Conservation (phyloP, 1,140 invertebrate species). For the Dolichoris vasculosae region DNA sequence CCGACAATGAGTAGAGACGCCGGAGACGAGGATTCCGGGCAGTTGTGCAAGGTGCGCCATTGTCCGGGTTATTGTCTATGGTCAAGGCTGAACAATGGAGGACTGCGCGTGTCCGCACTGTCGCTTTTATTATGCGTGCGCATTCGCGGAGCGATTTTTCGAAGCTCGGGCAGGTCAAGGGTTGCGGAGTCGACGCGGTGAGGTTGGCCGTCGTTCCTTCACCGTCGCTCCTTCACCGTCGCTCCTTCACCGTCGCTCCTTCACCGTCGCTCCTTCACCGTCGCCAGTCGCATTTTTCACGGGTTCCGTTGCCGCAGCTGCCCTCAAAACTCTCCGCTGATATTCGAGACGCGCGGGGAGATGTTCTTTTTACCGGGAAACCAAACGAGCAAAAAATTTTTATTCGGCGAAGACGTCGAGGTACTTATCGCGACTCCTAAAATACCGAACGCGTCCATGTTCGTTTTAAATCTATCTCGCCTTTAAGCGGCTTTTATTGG, state of each 20-base stretch:
- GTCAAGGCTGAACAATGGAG: constrained; percentile 3
- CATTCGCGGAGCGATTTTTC: not conserved
- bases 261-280: too few relatives aligned
- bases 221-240: too few relatives aligned
- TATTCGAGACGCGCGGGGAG: not conserved
- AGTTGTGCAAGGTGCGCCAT: constrained; percentile 50
- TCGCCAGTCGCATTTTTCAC: not conserved
- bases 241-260: too few relatives aligned
- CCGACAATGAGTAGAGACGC: not conserved
- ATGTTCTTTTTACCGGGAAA: not conserved
- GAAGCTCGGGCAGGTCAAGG: not conserved
- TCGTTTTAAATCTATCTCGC: not conserved
- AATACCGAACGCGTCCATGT: not conserved
- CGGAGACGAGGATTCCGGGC: constrained; percentile 4
- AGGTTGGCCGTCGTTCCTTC: too few relatives aligned
- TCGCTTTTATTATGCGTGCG: not conserved
- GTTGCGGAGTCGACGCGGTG: not conserved
- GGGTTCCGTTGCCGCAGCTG: not conserved
- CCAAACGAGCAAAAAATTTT: too few relatives aligned
- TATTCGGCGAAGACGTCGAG: too few relatives aligned
- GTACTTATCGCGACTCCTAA: too few relatives aligned
- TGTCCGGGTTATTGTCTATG: constrained; percentile 37
- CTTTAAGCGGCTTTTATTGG: too few relatives aligned
- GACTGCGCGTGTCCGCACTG: not conserved
- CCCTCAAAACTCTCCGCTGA: not conserved